Percentiles rank a stretch among this genome's conserved stretches.
phyloP scores from a whole-genome alignment of 2,113 vertebrate species.

The Tinamus guttatus region DNA sequence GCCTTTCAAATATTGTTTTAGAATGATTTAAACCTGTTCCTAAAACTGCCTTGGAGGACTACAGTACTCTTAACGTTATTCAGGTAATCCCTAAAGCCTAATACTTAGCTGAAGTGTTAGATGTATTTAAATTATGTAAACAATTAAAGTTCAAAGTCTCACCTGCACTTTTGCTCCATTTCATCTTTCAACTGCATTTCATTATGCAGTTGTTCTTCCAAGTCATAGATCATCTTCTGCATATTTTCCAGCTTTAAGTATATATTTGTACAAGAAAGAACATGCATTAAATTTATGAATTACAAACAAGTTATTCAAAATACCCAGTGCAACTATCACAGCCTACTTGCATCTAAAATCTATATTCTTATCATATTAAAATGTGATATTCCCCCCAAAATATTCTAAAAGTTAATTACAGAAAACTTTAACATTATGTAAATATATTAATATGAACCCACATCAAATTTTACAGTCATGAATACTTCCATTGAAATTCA shows the following conservation, averaged over 20 bases:
- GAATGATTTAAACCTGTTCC: neutral
- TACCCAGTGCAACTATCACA: neutral
- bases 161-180: slow-evolving; percentile 98
- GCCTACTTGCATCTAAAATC: neutral
- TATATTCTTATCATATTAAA: neutral
- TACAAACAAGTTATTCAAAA: neutral
- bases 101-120: neutral
- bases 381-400: accelerated
- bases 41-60: neutral
- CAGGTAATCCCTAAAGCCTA: neutral
- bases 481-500: neutral
- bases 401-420: neutral
- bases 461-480: neutral
- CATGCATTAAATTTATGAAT: slow-evolving; percentile 13
- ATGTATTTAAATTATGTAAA: slow-evolving; percentile 30
- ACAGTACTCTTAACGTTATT: neutral
- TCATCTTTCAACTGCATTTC: slow-evolving; percentile 99
- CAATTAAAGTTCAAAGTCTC: slow-evolving; percentile 37
- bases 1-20: neutral
- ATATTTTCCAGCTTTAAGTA: slow-evolving; percentile 91
- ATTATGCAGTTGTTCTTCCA: slow-evolving; percentile 95
- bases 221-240: slow-evolving; percentile 93
- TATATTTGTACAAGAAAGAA: slow-evolving; percentile 54
- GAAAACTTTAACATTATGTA: neutral
- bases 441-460: neutral